Evolutionary conservation across 2,888 invertebrate genomes (phyloP).

Genomic region (Deilephila porcellus): DNA sequence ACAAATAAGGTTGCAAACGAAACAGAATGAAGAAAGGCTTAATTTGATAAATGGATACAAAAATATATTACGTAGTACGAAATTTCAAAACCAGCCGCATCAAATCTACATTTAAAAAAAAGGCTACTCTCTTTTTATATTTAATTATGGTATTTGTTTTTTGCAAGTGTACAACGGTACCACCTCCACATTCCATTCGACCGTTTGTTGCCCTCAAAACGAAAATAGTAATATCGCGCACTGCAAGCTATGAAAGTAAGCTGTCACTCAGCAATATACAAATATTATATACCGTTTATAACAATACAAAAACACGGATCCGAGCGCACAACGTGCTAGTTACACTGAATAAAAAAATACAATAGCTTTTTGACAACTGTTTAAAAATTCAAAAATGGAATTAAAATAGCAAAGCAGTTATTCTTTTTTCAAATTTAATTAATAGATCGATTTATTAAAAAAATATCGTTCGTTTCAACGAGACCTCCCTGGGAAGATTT

Average conservation of each 20-base stretch:
- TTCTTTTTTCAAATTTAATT: no score
- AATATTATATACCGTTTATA: slow-evolving; percentile 16
- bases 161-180: slow-evolving; percentile 26
- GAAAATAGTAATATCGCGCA: slow-evolving; percentile 26
- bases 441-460: no score
- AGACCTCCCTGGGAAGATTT: not conserved
- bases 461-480: no score
- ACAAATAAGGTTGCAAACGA: no score
- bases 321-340: not conserved
- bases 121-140: not conserved
- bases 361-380: not conserved
- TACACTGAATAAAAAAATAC: not conserved
- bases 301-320: not conserved
- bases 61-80: no score
- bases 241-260: slow-evolving; percentile 13
- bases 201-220: slow-evolving; percentile 27
- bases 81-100: not conserved
- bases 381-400: no score
- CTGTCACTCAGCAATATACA: slow-evolving; percentile 32
- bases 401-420: no score
- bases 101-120: not conserved
- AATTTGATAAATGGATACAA: no score
- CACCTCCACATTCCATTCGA: slow-evolving; percentile 24
- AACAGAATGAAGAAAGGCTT: no score
- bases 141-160: slow-evolving; percentile 27